Conservation (phyloP, 2,888 invertebrate genomes). For the Malthinus flaveolus region DNA sequence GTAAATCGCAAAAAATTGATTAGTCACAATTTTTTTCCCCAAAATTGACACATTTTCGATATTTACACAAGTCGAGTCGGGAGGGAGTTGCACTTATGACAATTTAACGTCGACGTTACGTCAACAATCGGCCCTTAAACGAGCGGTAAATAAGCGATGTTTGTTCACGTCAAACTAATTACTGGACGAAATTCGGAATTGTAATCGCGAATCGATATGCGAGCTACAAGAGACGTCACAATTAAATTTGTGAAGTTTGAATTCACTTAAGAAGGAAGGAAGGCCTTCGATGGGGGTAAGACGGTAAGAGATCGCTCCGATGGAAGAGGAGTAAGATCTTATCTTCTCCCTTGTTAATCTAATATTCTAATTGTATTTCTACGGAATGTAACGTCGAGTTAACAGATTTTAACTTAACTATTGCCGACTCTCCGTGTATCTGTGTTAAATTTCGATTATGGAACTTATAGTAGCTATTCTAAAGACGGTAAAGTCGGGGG, state of each 20-base stretch:
- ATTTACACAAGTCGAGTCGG: conserved; percentile 1
- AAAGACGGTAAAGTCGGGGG: conserved; percentile 23
- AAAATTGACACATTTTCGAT: conserved; percentile 2
- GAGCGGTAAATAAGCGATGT: conserved; percentile 20
- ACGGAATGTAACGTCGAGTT: conserved; percentile 56
- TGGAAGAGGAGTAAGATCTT: conserved; percentile 43
- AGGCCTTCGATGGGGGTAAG: conserved; percentile 35
- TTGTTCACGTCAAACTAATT: conserved; percentile 26
- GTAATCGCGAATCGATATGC: no score
- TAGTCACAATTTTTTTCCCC: background rate
- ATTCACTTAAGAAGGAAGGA: conserved; percentile 46
- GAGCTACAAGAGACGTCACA: no score
- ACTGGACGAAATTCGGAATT: background rate
- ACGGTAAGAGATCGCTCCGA: conserved; percentile 39
- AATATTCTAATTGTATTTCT: conserved; percentile 58
- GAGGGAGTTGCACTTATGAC: conserved; percentile 13
- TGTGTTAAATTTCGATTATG: conserved; percentile 34
- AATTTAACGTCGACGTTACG: conserved; percentile 25
- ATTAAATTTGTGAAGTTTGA: conserved; percentile 32
- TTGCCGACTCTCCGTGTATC: conserved; percentile 40
- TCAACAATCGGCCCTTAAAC: conserved; percentile 28
- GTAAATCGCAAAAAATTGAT: conserved; percentile 38
- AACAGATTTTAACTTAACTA: conserved; percentile 55
- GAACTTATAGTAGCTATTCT: conserved; percentile 34
- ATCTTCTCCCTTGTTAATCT: conserved; percentile 52